Conservation (phyloP, 1,140 invertebrate genomes). For the Trissolcus basalis region DNA sequence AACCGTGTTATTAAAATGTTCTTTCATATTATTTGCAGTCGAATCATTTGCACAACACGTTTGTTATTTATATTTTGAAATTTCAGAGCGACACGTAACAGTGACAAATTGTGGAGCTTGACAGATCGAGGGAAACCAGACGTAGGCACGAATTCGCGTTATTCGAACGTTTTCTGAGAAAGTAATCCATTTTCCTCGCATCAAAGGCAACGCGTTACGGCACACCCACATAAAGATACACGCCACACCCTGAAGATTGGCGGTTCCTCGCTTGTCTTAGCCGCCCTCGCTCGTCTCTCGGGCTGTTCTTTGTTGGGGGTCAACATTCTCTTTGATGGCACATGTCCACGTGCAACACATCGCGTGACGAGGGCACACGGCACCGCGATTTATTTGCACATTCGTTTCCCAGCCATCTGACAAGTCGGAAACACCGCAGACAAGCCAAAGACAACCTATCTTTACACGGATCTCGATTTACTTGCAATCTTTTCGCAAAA, state of each 20-base stretch:
- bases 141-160: background rate
- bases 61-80: too few species aligned
- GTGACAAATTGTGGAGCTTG: background rate
- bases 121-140: background rate
- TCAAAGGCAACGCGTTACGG: conserved; percentile 43
- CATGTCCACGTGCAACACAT: conserved; percentile 57
- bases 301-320: conserved; percentile 57
- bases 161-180: conserved; percentile 35
- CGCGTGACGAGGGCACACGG: conserved; percentile 56
- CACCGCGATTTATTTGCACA: conserved; percentile 57
- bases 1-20: too few species aligned
- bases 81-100: background rate
- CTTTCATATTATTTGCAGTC: background rate
- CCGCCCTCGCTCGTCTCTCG: conserved; percentile 47
- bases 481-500: conserved; percentile 42
- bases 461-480: conserved; percentile 57
- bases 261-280: conserved; percentile 52
- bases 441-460: conserved; percentile 56
- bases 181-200: conserved; percentile 50
- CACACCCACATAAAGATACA: conserved; percentile 50
- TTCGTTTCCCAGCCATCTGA: conserved; percentile 52
- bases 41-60: too few species aligned
- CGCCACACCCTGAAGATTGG: conserved; percentile 59
- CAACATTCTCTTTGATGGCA: conserved; percentile 60
- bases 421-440: conserved; percentile 53